A percentile compares a stretch with the other conserved stretches of the same genome.
These are phyloP conservation scores for Sebastiscus tertius DNA, from an alignment of 2,797 vertebrate species.

Conservation along the genomic window DNA sequence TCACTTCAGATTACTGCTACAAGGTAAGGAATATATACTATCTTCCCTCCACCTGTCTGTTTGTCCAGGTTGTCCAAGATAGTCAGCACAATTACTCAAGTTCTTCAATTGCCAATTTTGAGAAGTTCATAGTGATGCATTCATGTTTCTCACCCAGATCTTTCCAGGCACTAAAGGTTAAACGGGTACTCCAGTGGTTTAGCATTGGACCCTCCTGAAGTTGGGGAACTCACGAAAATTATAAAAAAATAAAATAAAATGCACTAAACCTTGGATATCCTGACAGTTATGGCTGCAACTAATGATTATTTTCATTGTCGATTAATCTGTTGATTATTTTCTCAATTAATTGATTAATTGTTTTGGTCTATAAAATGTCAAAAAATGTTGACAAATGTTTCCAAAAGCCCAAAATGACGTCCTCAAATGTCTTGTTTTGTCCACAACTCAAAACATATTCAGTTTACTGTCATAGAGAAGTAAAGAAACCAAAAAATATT, in stretches of 20 bases:
- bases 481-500: no score
- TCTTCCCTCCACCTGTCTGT: neutral
- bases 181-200: neutral
- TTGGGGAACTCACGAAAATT: neutral
- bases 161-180: no score
- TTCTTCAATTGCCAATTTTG: neutral
- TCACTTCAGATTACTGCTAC: conserved; percentile 77
- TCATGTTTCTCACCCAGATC: neutral
- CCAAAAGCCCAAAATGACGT: no score
- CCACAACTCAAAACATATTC: no score
- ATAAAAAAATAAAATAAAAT: neutral
- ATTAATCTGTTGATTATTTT: no score
- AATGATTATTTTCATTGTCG: no score
- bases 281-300: neutral
- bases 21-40: conserved; percentile 61
- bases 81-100: neutral
- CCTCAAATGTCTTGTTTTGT: no score
- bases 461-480: no score
- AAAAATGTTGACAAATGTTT: no score
- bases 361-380: no score
- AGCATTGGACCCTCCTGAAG: neutral
- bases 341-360: no score
- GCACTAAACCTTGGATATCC: neutral
- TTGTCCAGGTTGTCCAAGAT: neutral
- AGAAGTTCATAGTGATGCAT: neutral